Evolutionary conservation across 2,797 vertebrate species (phyloP).

Genomic region (Acanthurus leucopareius): DNA sequence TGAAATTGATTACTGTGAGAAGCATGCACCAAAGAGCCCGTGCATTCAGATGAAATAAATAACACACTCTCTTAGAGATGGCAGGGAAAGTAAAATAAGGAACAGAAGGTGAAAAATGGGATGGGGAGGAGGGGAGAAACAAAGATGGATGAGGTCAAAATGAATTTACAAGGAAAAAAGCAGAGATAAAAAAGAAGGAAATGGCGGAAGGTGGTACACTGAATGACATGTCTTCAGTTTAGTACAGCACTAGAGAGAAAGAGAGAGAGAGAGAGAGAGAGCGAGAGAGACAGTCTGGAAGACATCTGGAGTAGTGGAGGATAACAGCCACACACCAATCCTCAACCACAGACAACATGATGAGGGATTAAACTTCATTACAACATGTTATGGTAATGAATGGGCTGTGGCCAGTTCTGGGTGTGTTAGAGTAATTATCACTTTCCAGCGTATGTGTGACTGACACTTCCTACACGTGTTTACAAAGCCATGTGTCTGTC

Average conservation of each 20-base stretch:
- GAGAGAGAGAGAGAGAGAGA: no score
- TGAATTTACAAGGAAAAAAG: constrained; percentile 59
- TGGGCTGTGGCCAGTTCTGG: constrained; percentile 74
- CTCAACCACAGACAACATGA: constrained; percentile 80
- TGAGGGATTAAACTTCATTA: constrained; percentile 82
- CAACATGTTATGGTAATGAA: constrained; percentile 82
- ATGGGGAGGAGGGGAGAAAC: constrained; percentile 57
- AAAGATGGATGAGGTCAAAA: constrained; percentile 75
- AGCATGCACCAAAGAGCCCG: constrained; percentile 79
- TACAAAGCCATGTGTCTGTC: constrained; percentile 48
- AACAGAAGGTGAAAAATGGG: constrained; percentile 69
- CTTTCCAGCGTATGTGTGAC: constrained; percentile 61
- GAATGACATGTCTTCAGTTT: constrained; percentile 60
- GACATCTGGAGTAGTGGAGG: constrained; percentile 75
- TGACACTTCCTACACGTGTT: constrained; percentile 69
- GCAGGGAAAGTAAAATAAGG: constrained; percentile 59
- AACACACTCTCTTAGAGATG: constrained; percentile 74
- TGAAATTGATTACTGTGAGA: constrained; percentile 87
- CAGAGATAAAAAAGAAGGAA: constrained; percentile 35
- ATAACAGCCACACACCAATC: constrained; percentile 75
- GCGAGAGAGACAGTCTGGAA: constrained; percentile 68
- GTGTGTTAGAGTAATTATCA: constrained; percentile 78
- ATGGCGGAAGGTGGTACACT: constrained; percentile 45
- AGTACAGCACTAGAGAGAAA: constrained; percentile 38
- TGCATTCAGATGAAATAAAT: constrained; percentile 85